Base-by-base conservation (phyloP, 1,140 invertebrate genomes). In the Apis florea region DNA sequence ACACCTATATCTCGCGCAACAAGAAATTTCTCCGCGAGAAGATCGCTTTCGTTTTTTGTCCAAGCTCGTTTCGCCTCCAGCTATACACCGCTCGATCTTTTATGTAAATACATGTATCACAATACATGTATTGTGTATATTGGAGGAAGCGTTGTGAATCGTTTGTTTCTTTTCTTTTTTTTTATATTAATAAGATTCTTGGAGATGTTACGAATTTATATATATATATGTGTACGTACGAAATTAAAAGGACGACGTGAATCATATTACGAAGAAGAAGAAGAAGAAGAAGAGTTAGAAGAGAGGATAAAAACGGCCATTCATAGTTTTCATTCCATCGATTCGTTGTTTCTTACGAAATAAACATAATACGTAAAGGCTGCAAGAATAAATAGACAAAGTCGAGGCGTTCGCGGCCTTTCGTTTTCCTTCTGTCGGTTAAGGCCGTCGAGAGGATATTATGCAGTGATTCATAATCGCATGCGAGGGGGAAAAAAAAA, bases 401-500 rank as follows among this genome's bases (percentile, higher is more conserved):
- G 58, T 75, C 72, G 40, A 40, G 26, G 71, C 26, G 61, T 66
- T 49, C 80, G 67, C 73, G 74, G 74, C 80, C 80, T 76, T 73
- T 85, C 70, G 84, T 69, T 88, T 83, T 80, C 81, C 84, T 76
- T 71, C 75, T 56, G 66, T 24, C 73, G 85, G 80, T 79, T 80
- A 86, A 87, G 85, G 85, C 72, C 85, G 73, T 83, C 73, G 81
- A 79, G 68, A 85, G 85, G 80, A 83, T 86, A 87, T 87, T 86
- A 86, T 69, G 77, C 82, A 83, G 80, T 86, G 84, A 87, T 86
- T 87, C 85, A 87, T 86, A 86, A 87, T 87, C 78, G 81, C 84
- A 82, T 82, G 77, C 81, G 78, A 83, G 82, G 82, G 5, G 31
- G 31, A 0, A 6, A 40, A 40, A 75, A 73, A 87, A 83, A 72